phyloP scores from a whole-genome alignment of 2,888 invertebrate species.

The Xanthia togata region DNA sequence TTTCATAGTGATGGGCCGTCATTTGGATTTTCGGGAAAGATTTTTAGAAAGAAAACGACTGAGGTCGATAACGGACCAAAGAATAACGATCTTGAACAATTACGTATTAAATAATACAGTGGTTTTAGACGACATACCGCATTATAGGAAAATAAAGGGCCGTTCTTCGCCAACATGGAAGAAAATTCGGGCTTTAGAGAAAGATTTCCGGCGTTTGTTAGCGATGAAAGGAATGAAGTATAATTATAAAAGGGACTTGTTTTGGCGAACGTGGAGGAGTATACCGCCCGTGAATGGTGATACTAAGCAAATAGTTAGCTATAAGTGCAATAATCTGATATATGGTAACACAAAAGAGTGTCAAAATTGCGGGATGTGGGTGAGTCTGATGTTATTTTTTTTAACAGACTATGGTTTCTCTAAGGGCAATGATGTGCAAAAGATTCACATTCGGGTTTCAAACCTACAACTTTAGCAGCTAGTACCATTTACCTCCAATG shows the following conservation, averaged over 20 bases:
- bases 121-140: conserved; percentile 71
- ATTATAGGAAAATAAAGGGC: conserved; percentile 63
- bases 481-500: neutral
- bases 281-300: conserved; percentile 62
- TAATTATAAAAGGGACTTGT: conserved; percentile 76
- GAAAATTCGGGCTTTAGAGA: conserved; percentile 68
- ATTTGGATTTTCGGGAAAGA: conserved; percentile 60
- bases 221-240: conserved; percentile 77
- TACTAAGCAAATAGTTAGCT: conserved; percentile 69
- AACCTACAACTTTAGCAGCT: too few relatives aligned
- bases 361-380: conserved; percentile 77
- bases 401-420: neutral
- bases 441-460: too few relatives aligned
- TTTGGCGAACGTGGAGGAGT: conserved; percentile 82
- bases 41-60: conserved; percentile 65
- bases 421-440: too few relatives aligned
- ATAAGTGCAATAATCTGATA: conserved; percentile 73
- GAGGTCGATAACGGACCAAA: conserved; percentile 54
- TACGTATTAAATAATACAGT: conserved; percentile 65
- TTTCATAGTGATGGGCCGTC: conserved; percentile 19
- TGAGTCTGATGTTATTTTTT: conserved; percentile 56
- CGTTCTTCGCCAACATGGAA: conserved; percentile 36
- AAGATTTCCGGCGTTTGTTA: conserved; percentile 72
- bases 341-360: conserved; percentile 67
- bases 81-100: conserved; percentile 44